Base-by-base conservation (phyloP, 2,888 invertebrate genomes). In the Drosophila acutilabella region DNA sequence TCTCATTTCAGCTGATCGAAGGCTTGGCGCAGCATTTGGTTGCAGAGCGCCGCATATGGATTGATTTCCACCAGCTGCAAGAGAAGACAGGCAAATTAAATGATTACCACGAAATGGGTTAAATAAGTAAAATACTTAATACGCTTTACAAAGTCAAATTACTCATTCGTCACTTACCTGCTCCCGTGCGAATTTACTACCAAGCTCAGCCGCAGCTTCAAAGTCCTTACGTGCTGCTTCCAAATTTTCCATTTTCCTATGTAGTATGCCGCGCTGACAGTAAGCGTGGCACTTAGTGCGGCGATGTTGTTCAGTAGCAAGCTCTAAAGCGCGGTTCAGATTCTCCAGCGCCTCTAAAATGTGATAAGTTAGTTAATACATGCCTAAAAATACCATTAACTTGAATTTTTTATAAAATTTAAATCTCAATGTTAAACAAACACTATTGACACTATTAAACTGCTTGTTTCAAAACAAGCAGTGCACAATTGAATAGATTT, bases 1-100 rank as follows among this genome's bases (percentile, higher is more conserved):
- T 30, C 41, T 68, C 36, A 93, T 92, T 59, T 93, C 83, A 90
- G 91, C 76, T 93, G 92, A 47, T 94, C 93, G 93, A 97, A 95
- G 45, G 97, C 96, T 92, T 97, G 95, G 57, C 94, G 94, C 62
- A 98, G 93, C 98, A 98, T 98, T 93, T 97, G 96, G 92, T 98
- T 99, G 93, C 98, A 99, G 57, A 98, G 94, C 0, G 98, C 98
- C 4, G 98, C 98, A 91, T 98, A 98, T 0, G 98, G 98, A 93
- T 99, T 98, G 90, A 98, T 91, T 89, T 97, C 95, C 4, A 97
- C 95, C 56, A 98, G 93, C 95, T 97, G 69, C 1, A 81, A 77
- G 5, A 45, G 41, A 20, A 41, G 16, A 11, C 36, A 41, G 2
- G 6, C 18, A 13, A 6, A 18, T 4, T 18, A 3, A 44, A 23